Evolutionary conservation across 2,888 invertebrate species (phyloP).

Genomic region (Eristalis arbustorum): DNA sequence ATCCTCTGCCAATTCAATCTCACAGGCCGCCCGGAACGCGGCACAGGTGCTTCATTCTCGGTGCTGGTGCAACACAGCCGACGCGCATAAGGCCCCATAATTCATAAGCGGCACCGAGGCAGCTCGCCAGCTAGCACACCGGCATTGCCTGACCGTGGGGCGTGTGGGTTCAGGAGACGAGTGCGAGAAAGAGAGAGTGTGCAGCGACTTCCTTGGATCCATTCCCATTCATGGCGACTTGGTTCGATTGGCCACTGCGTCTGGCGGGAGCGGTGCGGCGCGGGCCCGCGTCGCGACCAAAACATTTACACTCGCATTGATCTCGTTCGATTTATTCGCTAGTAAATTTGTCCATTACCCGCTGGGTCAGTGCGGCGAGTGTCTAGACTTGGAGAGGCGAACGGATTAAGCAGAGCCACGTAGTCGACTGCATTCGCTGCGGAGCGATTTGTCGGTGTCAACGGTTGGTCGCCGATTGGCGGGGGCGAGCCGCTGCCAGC

Average conservation of each 20-base stretch:
- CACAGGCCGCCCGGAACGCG: constrained; percentile 34
- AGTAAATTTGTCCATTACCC: constrained; percentile 36
- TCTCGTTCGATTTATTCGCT: constrained; percentile 40
- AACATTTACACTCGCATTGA: constrained; percentile 56
- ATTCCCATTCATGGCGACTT: constrained; percentile 43
- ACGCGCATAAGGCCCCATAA: constrained; percentile 57
- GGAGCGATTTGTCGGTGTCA: background rate
- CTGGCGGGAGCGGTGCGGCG: background rate
- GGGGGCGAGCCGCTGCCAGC: background rate
- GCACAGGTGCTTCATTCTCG: constrained; percentile 62
- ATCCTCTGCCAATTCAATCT: constrained; percentile 44
- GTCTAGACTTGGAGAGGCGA: constrained; percentile 21
- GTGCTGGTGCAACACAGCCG: constrained; percentile 6
- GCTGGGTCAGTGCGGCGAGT: background rate
- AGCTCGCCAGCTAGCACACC: background rate
- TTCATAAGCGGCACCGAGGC: constrained; percentile 30
- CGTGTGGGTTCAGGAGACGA: background rate
- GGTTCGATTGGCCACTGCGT: background rate
- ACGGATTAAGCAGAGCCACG: background rate
- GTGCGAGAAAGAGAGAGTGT: background rate
- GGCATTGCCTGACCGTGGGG: too few relatives aligned
- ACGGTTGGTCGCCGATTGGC: background rate
- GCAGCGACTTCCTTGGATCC: constrained; percentile 31
- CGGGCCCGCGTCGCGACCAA: constrained; percentile 19
- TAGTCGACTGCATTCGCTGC: background rate